Percentiles rank a stretch among this genome's conserved stretches.
phyloP scores from a whole-genome alignment of 1,140 invertebrate species.

The Conus ventricosus region DNA sequence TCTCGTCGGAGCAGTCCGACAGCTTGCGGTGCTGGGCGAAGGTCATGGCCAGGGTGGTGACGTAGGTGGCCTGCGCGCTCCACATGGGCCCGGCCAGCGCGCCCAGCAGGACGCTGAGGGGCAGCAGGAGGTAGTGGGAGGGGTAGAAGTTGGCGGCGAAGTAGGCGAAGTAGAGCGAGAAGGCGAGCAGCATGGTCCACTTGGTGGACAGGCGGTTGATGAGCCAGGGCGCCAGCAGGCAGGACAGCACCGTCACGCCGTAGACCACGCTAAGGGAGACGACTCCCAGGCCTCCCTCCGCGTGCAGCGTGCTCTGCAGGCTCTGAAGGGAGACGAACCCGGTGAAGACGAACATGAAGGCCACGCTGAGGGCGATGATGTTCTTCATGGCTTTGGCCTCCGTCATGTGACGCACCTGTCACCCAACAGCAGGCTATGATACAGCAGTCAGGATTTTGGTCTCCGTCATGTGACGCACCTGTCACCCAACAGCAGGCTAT shows the following conservation, averaged over 20 bases:
- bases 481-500: background rate
- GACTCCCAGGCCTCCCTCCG: conserved; percentile 67
- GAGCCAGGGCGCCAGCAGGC: conserved; percentile 69
- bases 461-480: conserved; percentile 58
- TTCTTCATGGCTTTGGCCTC: conserved; percentile 67
- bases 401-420: conserved; percentile 56
- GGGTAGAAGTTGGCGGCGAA: conserved; percentile 71
- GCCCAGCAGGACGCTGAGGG: conserved; percentile 63
- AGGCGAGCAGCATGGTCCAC: conserved; percentile 70
- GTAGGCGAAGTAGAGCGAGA: conserved; percentile 66
- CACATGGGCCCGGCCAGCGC: conserved; percentile 68
- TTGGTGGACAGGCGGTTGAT: conserved; percentile 68
- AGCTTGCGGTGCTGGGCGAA: conserved; percentile 64
- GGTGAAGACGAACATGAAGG: conserved; percentile 71
- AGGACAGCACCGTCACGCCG: conserved; percentile 68
- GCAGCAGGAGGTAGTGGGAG: conserved; percentile 63
- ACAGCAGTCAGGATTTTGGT: conserved; percentile 33
- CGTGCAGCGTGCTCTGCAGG: conserved; percentile 70
- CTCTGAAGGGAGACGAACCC: conserved; percentile 71
- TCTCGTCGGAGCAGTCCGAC: conserved; percentile 55
- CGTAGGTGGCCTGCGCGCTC: conserved; percentile 70
- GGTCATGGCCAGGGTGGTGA: conserved; percentile 68
- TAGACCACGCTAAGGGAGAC: conserved; percentile 71
- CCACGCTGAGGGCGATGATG: conserved; percentile 68
- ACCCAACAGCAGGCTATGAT: too few species aligned